Base-by-base conservation (phyloP, 2,113 vertebrate species). In the Lepidothrix coronata region DNA sequence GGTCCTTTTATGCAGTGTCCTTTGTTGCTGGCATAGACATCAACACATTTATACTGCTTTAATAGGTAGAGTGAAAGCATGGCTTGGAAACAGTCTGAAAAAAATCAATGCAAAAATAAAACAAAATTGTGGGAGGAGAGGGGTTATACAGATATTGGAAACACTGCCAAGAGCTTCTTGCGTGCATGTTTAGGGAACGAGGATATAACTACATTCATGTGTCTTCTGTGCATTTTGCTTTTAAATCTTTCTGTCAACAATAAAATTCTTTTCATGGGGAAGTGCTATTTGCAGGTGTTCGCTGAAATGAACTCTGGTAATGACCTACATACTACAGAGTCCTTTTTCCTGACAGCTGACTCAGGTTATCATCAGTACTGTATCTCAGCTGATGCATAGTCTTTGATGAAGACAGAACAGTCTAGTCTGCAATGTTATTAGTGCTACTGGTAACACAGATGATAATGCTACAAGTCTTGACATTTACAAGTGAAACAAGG, bases 381-480 rank as follows among this genome's bases (percentile, higher is more conserved):
- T 68, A 74, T 74, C 63, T 97, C 59, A 61, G 25, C 33, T 70
- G 96, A 93, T 85, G 91, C 66, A 10, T 35, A 48, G 81, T 65
- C 59, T 41, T 93, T 97, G 97, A 98, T 98, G 97, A 98, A 98
- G 97, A 98, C 49, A 67, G 91, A 98, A 79, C 17, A 66, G 93
- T 86, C 35, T 66, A 83, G 91, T 83, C 90, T 27, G 57, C 66
- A 28, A 37, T 39, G 91, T 93, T 97, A 97, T 98, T 98, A 97
- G 95, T 84, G 88, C 63, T 61, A 43, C 72, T 73, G 77, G 89
- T 91, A 95, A 76, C 73, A 57, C 0, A 81, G 94, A 71, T 73
- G 83, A 92, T 94, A 95, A 88, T 2, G 5, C 41, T 20, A 25
- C 86, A 78, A 84, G 8, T 61, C 48, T 48, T 95, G 88, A 95